Base-by-base conservation (phyloP, 2,797 vertebrate species). In the Anisognathus igniventris region DNA sequence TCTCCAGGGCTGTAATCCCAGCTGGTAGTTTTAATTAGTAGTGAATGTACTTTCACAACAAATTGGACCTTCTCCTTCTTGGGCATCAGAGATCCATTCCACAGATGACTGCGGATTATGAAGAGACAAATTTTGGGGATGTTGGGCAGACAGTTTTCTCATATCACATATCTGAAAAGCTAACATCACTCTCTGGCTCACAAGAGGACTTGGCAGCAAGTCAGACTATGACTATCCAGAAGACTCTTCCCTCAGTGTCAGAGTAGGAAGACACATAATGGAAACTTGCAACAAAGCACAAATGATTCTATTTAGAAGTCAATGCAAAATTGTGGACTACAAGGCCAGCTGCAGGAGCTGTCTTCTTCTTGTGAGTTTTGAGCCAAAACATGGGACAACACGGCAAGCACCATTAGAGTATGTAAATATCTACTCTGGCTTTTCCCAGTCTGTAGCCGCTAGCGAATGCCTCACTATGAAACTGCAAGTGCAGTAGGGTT, bases 21-120 rank as follows among this genome's bases (percentile, higher is more conserved):
- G 92, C 88, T 95, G 86, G 86, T 76, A 93, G 80, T 82, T 95
- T 92, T 93, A 95, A 94, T 92, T 82, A 89, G 35, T 9, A 89
- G 39, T 58, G 54, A 91, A 94, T 39, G 24, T 86, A 94, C 79
- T 94, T 92, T 90, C 82, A 96, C 60, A 93, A 94, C 84, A 94
- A 93, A 94, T 75, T 90, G 72, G 87, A 95, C 81, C 72, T 88
- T 78, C 85, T 92, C 72, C 61, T 95, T 91, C 86, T 78, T 81
- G 78, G 70, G 86, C 78, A 95, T 70, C 64, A 92, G 70, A 61
- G 78, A 89, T 68, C 54, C 62, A 66, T 91, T 97, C 65, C 79
- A 60, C 91, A 93, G 83, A 76, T 84, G 91, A 96, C 76, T 92
- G 62, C 37, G 50, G 82, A 96, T 80, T 80, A 86, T 5, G 87